A percentile compares a stretch with the other conserved stretches of the same genome.
Conservation (phyloP, 2,113 vertebrate species). For the Salvelinus alpinus region DNA sequence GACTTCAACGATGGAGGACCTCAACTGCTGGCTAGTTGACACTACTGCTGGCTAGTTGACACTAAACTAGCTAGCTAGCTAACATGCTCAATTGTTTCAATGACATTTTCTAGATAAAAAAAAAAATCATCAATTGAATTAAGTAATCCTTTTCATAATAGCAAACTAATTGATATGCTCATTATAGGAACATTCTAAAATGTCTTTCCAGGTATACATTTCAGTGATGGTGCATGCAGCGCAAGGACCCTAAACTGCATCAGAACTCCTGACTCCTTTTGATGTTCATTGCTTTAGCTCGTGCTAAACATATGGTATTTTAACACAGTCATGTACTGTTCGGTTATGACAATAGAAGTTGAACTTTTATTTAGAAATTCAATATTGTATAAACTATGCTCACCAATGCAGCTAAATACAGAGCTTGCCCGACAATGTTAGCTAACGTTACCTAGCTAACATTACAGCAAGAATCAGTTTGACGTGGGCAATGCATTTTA, state of each 20-base stretch:
- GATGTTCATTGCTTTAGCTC: neutral
- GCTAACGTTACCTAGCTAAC: no score
- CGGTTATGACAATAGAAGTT: no score
- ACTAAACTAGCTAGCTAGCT: constrained; percentile 2
- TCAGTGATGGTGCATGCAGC: constrained; percentile 42
- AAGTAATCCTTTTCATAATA: neutral
- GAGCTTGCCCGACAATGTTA: no score
- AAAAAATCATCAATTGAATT: neutral
- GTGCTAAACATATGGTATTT: neutral
- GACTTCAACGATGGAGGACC: constrained; percentile 70
- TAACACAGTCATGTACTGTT: neutral
- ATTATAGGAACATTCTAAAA: neutral
- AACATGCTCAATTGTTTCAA: neutral
- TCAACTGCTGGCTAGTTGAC: constrained; percentile 41
- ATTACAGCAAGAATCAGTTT: no score
- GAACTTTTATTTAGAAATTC: no score
- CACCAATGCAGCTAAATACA: no score
- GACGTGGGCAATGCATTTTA: no score
- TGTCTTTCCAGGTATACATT: neutral
- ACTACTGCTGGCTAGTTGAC: constrained; percentile 36
- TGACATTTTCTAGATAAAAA: neutral
- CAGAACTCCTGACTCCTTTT: constrained; percentile 17
- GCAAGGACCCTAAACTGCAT: constrained; percentile 32
- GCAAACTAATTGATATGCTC: neutral
- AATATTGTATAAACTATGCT: no score